These are phyloP conservation scores for Rhagologus leucostigma DNA, from an alignment of 2,113 vertebrate species.

Conservation along the genomic window DNA sequence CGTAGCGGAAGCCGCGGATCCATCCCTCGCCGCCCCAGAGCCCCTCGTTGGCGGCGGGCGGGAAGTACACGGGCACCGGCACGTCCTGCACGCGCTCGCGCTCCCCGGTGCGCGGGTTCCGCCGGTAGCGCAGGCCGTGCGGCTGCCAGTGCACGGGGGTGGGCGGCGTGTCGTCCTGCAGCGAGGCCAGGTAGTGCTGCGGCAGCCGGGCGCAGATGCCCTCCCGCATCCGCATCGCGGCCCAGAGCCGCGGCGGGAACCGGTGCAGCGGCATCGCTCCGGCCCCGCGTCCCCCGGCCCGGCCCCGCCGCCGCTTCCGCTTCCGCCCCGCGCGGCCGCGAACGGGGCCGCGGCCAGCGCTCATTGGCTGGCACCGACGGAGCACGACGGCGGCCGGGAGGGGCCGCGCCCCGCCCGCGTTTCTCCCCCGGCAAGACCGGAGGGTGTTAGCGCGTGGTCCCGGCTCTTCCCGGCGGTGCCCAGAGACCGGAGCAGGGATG, in stretches of 20 bases:
- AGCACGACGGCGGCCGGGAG: not conserved
- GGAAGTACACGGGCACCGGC: conserved; percentile 80
- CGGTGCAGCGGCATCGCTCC: conserved; percentile 83
- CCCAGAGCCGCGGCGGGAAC: conserved; percentile 81
- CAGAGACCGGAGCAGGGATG: not conserved
- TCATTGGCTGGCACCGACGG: not conserved
- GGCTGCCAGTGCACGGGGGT: conserved; percentile 85
- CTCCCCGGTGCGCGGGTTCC: conserved; percentile 75
- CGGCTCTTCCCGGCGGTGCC: not conserved
- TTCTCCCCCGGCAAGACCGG: rapidly evolving
- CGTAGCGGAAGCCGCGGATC: conserved; percentile 83
- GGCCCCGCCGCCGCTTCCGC: not conserved
- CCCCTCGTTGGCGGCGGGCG: conserved; percentile 80
- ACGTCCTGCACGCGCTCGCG: conserved; percentile 88
- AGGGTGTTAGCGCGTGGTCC: not conserved
- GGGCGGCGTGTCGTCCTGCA: conserved; percentile 67
- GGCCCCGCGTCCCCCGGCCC: too few relatives aligned
- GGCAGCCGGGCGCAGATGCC: conserved; percentile 88
- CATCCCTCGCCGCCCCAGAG: conserved; percentile 95
- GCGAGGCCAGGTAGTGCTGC: conserved; percentile 79
- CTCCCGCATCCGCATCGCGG: conserved; percentile 75
- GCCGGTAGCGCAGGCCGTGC: conserved; percentile 72
- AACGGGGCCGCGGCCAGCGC: rapidly evolving
- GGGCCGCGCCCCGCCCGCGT: not conserved
- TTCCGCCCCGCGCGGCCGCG: not conserved